Conservation (phyloP, 2,797 vertebrate species). For the Phalloptychus januarius region DNA sequence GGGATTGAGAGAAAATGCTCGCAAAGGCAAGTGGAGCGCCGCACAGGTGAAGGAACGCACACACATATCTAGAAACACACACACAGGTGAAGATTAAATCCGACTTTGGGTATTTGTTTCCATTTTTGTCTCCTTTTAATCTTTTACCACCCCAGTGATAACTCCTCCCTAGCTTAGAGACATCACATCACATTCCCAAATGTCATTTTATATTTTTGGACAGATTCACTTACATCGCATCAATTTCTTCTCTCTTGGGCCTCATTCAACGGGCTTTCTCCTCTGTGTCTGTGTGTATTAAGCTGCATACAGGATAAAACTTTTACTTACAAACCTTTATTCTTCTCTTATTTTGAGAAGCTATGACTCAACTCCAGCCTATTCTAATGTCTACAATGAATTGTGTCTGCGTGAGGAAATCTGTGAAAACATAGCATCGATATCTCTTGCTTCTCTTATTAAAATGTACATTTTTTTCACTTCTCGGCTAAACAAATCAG, state of each 20-base stretch:
- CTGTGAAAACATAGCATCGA: slow-evolving; percentile 40
- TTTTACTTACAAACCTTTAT: slow-evolving; percentile 53
- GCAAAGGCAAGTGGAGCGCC: slow-evolving; percentile 1
- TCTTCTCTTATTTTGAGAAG: slow-evolving; percentile 30
- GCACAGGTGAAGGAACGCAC: slow-evolving; percentile 22
- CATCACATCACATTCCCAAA: slow-evolving; percentile 30
- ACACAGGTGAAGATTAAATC: slow-evolving; percentile 74
- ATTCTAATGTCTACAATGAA: slow-evolving; percentile 12
- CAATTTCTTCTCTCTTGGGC: slow-evolving; percentile 40
- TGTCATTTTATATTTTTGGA: slow-evolving; percentile 53
- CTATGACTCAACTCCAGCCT: slow-evolving; percentile 57
- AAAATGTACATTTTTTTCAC: background rate
- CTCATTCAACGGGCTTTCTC: slow-evolving; percentile 20
- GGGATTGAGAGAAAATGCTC: slow-evolving; percentile 21
- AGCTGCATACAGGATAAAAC: slow-evolving; percentile 54
- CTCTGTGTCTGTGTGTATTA: slow-evolving; percentile 8
- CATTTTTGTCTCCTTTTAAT: slow-evolving; percentile 46
- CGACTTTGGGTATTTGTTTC: slow-evolving; percentile 68
- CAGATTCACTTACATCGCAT: slow-evolving; percentile 46
- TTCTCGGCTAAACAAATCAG: background rate
- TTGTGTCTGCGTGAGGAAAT: slow-evolving; percentile 27
- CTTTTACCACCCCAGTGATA: slow-evolving; percentile 12
- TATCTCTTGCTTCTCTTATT: background rate
- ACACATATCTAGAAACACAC: slow-evolving; percentile 11
- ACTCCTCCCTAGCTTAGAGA: slow-evolving; percentile 18